Evolutionary conservation across 2,797 vertebrate species (phyloP), one percentile per base, ranked within the genome.

Genomic region (Peromyscus attwateri): DNA sequence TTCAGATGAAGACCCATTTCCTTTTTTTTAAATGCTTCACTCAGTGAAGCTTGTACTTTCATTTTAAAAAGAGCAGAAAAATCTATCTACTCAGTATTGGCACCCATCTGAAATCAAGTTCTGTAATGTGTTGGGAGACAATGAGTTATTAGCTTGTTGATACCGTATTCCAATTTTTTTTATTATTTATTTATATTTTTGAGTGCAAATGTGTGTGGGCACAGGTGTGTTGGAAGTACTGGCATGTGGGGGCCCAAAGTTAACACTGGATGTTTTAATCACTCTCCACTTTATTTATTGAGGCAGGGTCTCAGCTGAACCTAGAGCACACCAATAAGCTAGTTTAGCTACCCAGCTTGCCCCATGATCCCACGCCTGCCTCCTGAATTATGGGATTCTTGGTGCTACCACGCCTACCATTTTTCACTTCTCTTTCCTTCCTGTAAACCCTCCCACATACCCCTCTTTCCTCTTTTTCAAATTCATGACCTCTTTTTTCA

Each of bases 31-130:
- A 66, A 46, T 34, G 31, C 52, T 92, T 92, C 25, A 73, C 71
- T 19, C 31, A 68, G 40, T 68, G 14, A 92, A 62, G 1, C 1
- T 87, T 52, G 16, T 55, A 37, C 11, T 40, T 70, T 82, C 89
- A 83, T 92, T 94, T 91, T 96, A 71, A 91, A 60, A 96, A 80
- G 31, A 66, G 25, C 68, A 88, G 4, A 70, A 91, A 87, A 40
- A n/a, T 31, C 19, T 46, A 66, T 19, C 43, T 57, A 31, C 37
- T 52, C 29, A 94, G 55, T 29, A 71, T 57, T 76, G 92, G 40
- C 31, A 92, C 14, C 10, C 73, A 91, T 55, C 17, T 93, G 52
- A 43, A 79, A 46, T 80, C 76, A 76, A 95, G n/a, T 84, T 94
- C 79, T 90, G 7, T 93, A 34, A 64, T 31, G 52, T 25, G 3